Evolutionary conservation across 2,797 vertebrate genomes (phyloP), one percentile per base, ranked within the genome.

Genomic region (Gobionotothen gibberifrons): DNA sequence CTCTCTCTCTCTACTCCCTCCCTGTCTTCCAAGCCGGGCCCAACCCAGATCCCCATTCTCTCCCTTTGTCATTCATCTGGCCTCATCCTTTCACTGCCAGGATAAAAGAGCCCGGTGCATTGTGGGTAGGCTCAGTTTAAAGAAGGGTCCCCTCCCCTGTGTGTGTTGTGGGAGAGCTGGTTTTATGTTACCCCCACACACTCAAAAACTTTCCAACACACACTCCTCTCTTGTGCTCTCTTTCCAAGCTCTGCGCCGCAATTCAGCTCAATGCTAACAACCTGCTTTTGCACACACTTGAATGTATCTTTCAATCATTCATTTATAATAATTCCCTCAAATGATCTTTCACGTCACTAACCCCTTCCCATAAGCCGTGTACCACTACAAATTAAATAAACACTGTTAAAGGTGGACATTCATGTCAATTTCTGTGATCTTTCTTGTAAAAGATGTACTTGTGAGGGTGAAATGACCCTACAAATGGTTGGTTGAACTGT

Each of bases 41-140:
- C 90, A 90, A 83, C 93, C 93, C 90, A 90, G 82, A 90, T 93
- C 88, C 83, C 85, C 83, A 91, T 92, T 94, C 92, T 93, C 86
- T 91, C 83, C 91, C 84, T 94, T 94, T 94, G 92, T 95, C 90
- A 94, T 94, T 94, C 90, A 91, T 92, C 91, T 91, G 89, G 92
- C 92, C 90, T 89, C 85, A 89, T 92, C 93, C 90, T 95, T 95
- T 95, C 92, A 95, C 91, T 93, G 88, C 88, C 21, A 78, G 93
- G 88, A 95, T 95, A 94, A 95, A 95, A 91, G 93, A 89, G 84
- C 74, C 86, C 82, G 74, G 80, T 91, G 94, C 91, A 91, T 93
- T 94, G 84, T 95, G 94, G 93, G 93, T 94, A 93, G 89, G 85
- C 91, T 90, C 87, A 63, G 89, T 93, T 93, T 94, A 92, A 93